Evolutionary conservation across 2,888 invertebrate species (phyloP).

Genomic region (Eutolmus rufibarbis): DNA sequence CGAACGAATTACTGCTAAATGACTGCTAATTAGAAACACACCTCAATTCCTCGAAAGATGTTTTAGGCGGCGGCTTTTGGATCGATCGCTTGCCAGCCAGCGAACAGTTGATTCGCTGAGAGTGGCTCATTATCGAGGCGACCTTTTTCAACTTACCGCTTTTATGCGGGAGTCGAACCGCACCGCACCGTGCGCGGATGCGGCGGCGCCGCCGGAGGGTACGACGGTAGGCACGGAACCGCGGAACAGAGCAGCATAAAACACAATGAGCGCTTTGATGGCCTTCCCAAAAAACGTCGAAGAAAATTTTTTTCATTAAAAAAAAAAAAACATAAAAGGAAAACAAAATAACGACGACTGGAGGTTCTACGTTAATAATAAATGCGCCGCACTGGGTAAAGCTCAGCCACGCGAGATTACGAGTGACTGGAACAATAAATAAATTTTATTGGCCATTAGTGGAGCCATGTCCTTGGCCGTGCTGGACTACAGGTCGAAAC

Average conservation of each 20-base stretch:
- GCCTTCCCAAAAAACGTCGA: neutral
- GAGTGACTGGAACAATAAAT: slow-evolving; percentile 5
- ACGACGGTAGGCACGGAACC: neutral
- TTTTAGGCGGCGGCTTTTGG: neutral
- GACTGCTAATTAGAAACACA: slow-evolving; percentile 28
- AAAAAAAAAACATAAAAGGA: neutral
- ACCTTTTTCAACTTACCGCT: neutral
- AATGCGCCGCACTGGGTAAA: neutral
- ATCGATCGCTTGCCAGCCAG: neutral
- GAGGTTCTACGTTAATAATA: neutral
- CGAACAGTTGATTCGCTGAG: neutral
- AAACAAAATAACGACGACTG: neutral
- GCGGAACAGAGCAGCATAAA: neutral
- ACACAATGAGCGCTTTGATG: slow-evolving; percentile 14
- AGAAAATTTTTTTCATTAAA: neutral
- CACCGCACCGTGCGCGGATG: no score
- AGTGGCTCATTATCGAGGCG: neutral
- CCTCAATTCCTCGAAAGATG: neutral
- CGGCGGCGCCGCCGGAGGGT: no score
- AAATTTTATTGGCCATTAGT: slow-evolving; percentile 30
- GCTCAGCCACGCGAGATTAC: slow-evolving; percentile 6
- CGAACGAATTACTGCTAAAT: slow-evolving; percentile 11
- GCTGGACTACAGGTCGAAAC: neutral
- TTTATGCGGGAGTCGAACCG: neutral
- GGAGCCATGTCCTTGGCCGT: slow-evolving; percentile 12